phyloP scores from a whole-genome alignment of 1,140 invertebrate genomes.

The Eupristina koningsbergeri region DNA sequence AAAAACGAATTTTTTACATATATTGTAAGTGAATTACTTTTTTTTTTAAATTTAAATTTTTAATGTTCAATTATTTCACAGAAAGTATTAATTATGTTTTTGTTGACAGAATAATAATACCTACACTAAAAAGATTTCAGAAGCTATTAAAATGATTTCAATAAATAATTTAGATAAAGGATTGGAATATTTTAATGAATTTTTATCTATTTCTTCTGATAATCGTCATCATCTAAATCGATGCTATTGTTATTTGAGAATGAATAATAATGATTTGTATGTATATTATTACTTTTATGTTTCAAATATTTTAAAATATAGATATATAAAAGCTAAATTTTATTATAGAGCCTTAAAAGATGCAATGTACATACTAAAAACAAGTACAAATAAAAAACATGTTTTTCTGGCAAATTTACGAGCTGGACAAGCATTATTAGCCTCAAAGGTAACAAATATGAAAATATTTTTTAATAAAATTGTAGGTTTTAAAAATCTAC shows the following conservation, averaged over 20 bases:
- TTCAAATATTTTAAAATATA: neutral
- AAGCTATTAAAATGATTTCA: neutral
- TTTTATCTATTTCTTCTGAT: too few relatives aligned
- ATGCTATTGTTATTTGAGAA: too few relatives aligned
- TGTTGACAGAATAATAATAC: neutral
- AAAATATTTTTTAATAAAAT: too few relatives aligned
- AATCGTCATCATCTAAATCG: too few relatives aligned
- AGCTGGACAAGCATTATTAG: neutral
- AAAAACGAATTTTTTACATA: neutral
- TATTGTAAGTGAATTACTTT: neutral
- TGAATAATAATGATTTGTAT: too few relatives aligned
- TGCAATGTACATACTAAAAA: neutral
- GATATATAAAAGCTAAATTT: neutral
- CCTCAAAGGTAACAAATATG: too few relatives aligned
- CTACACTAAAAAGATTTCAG: neutral
- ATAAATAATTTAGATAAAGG: neutral
- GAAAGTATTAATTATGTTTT: neutral
- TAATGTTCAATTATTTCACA: neutral
- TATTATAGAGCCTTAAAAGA: neutral
- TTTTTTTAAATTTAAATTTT: neutral
- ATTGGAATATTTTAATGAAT: too few relatives aligned
- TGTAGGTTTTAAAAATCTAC: neutral
- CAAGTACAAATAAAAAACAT: neutral
- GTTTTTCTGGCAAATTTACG: neutral
- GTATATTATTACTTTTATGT: neutral